phyloP scores from a whole-genome alignment of 2,113 vertebrate species.

The Thryonomys swinderianus region DNA sequence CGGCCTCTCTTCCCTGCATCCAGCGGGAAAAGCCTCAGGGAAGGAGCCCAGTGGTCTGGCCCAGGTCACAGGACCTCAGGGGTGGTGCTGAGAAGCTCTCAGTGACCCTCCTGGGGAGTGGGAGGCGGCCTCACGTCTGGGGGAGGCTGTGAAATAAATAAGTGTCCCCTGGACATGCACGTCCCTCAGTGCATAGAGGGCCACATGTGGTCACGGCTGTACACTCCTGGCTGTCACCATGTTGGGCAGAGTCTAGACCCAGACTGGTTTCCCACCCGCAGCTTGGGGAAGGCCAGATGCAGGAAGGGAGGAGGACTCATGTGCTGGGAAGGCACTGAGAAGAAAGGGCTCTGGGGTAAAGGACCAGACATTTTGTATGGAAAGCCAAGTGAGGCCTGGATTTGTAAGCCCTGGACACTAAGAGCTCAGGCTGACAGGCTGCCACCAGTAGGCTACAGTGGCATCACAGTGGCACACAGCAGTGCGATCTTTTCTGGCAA shows the following conservation, averaged over 20 bases:
- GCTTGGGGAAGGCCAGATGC: accelerated
- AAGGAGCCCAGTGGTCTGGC: neutral
- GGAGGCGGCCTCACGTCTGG: too few relatives aligned
- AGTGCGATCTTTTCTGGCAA: neutral
- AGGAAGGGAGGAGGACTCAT: neutral
- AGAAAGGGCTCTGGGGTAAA: neutral
- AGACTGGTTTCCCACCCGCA: neutral
- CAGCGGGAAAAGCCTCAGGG: neutral
- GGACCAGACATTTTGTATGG: neutral
- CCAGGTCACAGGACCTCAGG: neutral
- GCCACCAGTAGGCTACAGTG: neutral
- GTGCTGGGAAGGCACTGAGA: neutral
- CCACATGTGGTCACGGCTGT: too few relatives aligned
- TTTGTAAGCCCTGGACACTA: neutral
- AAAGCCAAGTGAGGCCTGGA: neutral
- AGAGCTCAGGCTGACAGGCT: neutral
- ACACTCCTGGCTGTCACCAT: neutral
- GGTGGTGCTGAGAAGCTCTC: neutral
- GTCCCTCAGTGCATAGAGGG: accelerated
- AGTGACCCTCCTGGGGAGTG: neutral
- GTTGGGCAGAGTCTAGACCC: neutral
- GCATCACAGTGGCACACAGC: too few relatives aligned
- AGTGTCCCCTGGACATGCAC: accelerated
- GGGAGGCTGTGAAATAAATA: neutral
- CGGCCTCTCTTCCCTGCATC: neutral